Evolutionary conservation across 2,113 vertebrate species (phyloP).

Genomic region (Dolichallabes microphthalmus): DNA sequence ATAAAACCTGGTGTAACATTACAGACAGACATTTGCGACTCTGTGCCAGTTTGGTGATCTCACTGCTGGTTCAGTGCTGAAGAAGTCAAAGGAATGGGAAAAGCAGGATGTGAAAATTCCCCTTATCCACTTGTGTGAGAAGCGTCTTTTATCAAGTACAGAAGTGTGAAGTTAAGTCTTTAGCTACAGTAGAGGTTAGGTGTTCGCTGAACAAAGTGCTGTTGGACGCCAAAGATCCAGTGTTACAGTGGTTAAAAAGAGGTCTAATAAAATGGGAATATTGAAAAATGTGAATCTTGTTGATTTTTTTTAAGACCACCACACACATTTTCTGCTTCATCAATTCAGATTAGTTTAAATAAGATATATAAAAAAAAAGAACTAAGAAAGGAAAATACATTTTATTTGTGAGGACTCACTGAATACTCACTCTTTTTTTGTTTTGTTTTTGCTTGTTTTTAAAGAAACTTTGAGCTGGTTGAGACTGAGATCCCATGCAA

Average conservation of each 20-base stretch:
- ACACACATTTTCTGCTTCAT: neutral
- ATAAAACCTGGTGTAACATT: neutral
- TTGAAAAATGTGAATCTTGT: constrained; percentile 20
- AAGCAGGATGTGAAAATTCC: constrained; percentile 44
- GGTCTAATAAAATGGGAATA: constrained; percentile 55
- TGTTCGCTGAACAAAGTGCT: constrained; percentile 59
- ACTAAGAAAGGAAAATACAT: neutral
- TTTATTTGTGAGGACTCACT: neutral
- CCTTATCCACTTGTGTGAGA: constrained; percentile 56
- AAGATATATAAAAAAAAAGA: too few species aligned
- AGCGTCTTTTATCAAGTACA: constrained; percentile 61
- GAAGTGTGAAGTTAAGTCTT: constrained; percentile 56
- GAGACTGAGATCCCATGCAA: too few species aligned
- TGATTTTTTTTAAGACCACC: neutral
- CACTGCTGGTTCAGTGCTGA: constrained; percentile 52
- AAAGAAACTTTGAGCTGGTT: neutral
- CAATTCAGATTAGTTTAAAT: neutral
- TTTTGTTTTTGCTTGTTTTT: neutral
- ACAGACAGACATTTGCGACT: constrained; percentile 15
- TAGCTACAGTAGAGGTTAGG: constrained; percentile 48
- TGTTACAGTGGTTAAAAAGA: constrained; percentile 54
- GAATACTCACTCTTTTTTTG: neutral
- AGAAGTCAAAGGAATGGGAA: constrained; percentile 39
- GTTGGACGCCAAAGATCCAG: constrained; percentile 65
- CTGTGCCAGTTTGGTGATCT: constrained; percentile 45